Conservation (phyloP, 2,797 vertebrate species). For the Lutjanus campechanus region DNA sequence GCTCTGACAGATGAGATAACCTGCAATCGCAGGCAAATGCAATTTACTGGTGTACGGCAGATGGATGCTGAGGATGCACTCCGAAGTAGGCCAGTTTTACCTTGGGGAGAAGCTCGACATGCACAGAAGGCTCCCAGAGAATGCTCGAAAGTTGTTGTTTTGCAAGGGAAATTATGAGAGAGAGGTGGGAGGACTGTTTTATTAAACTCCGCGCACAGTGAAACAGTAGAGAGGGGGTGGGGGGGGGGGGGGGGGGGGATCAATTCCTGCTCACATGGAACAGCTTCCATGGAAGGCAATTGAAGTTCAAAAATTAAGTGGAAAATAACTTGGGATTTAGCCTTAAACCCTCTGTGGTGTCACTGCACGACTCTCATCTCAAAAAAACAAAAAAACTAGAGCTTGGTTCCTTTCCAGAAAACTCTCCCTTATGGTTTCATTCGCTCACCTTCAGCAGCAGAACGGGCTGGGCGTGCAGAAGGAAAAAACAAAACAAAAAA, state of each 20-base stretch:
- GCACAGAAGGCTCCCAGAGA: slow-evolving; percentile 64
- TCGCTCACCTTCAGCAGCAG: slow-evolving; percentile 20
- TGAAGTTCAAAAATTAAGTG: slow-evolving; percentile 46
- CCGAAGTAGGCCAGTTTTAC: slow-evolving; percentile 80
- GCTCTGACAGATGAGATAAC: slow-evolving; percentile 79
- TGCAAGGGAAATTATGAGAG: slow-evolving; percentile 64
- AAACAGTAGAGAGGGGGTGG: slow-evolving; percentile 42
- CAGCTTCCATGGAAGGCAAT: slow-evolving; percentile 22
- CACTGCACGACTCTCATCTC: slow-evolving; percentile 4
- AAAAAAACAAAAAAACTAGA: not conserved
- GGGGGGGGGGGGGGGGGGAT: slow-evolving; percentile 21
- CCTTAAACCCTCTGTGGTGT: slow-evolving; percentile 25
- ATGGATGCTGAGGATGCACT: slow-evolving; percentile 77
- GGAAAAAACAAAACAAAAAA: no score
- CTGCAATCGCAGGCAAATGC: slow-evolving; percentile 69
- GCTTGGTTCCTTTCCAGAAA: slow-evolving; percentile 35
- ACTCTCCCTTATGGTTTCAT: slow-evolving; percentile 14
- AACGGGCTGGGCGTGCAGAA: not conserved
- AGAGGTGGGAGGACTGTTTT: slow-evolving; percentile 30
- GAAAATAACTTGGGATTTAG: slow-evolving; percentile 56
- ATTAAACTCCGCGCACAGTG: slow-evolving; percentile 28
- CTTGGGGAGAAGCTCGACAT: slow-evolving; percentile 68
- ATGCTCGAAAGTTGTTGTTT: slow-evolving; percentile 68
- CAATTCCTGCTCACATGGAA: slow-evolving; percentile 31
- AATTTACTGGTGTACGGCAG: slow-evolving; percentile 70